These are phyloP conservation scores for Lamellibrachia satsuma DNA, from an alignment of 2,888 invertebrate species.

Conservation along the genomic window DNA sequence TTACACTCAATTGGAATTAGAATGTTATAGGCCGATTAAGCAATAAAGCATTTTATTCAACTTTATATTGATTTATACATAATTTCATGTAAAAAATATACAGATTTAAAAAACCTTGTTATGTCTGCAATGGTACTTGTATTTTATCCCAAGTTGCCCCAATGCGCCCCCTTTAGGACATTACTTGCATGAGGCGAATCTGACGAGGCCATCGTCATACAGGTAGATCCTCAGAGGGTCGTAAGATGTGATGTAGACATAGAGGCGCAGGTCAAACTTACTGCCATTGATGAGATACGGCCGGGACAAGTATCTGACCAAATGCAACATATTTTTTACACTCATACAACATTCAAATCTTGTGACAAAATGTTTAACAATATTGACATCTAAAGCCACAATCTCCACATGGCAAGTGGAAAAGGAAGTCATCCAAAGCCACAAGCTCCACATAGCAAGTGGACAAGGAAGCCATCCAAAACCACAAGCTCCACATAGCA, in stretches of 20 bases:
- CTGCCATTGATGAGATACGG: constrained; percentile 78
- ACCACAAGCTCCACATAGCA: too few relatives aligned
- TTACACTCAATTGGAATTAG: too few relatives aligned
- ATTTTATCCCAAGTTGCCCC: not conserved
- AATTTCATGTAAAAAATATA: not conserved
- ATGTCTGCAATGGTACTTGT: not conserved
- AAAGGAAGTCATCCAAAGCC: too few relatives aligned
- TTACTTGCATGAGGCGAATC: constrained; percentile 67
- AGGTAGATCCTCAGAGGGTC: constrained; percentile 93
- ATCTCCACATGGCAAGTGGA: too few relatives aligned
- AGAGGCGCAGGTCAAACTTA: constrained; percentile 94
- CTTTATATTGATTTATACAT: not conserved
- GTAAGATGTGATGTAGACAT: constrained; percentile 93
- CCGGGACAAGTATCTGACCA: constrained; percentile 56
- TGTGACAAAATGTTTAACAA: not conserved
- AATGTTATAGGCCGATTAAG: too few relatives aligned
- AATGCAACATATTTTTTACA: not conserved
- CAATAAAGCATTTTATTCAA: not conserved
- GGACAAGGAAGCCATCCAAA: too few relatives aligned
- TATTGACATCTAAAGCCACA: not conserved
- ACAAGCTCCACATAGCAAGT: too few relatives aligned
- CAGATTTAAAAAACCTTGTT: not conserved
- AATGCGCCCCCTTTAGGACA: not conserved
- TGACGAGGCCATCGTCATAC: constrained; percentile 85
- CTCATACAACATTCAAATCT: not conserved